Base-by-base conservation (phyloP, 1,140 invertebrate genomes). In the Bombus waltoni region DNA sequence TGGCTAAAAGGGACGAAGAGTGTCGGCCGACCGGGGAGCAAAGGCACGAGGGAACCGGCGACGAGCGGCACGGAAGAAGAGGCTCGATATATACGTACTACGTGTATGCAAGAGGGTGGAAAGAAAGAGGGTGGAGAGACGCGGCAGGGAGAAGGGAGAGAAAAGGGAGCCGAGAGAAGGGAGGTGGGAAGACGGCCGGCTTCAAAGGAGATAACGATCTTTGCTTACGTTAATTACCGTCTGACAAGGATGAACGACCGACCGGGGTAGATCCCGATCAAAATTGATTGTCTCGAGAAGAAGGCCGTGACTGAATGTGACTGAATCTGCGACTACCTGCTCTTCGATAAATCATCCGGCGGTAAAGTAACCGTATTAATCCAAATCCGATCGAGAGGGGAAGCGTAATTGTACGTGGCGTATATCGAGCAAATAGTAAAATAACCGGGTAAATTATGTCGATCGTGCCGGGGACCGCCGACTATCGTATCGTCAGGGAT, bases 211-310 rank as follows among this genome's bases (percentile, higher is more conserved):
- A 87, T 87, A 87, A 87, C 86, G 86, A 87, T 87, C 82, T 87
- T 87, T 85, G 82, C 86, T 85, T 85, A 80, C 86, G 88, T 90
- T 90, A 90, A 90, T 90, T 90, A 90, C 88, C 86, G 83, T 83
- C 88, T 85, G 88, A 88, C 89, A 90, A 90, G 89, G 88, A 90
- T 88, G 88, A 83, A 90, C 89, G 89, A 90, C 78, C 86, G 74
- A 28, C 66, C 59, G 78, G 62, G 85, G 81, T 90, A 90, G 88
- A 90, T 90, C 82, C 66, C 72, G 82, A 90, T 90, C 89, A 62
- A 89, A 90, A 90, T 85, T 90, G 88, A 90, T 90, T 77, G 88
- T 90, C 88, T 35, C 66, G 76, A 42, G 66, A 10, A 74, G 22
- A 40, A 76, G 25, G 74, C 80, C 75, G 83, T 82, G 77, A 87